Conservation (phyloP, 2,888 invertebrate species). For the Dolichomitus sp. region DNA sequence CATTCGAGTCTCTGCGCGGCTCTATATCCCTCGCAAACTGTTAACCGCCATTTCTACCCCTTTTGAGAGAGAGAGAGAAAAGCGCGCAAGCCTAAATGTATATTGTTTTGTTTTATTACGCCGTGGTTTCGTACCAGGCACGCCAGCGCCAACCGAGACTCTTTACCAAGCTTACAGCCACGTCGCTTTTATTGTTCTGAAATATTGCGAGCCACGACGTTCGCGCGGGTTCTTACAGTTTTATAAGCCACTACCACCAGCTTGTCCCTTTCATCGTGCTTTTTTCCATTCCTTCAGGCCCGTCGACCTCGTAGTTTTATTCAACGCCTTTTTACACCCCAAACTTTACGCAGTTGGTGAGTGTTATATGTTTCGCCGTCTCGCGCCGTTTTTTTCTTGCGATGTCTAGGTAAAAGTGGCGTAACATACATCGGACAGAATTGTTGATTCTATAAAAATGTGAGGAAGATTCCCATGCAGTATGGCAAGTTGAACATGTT, state of each 20-base stretch:
- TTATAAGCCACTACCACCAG: slow-evolving; percentile 32
- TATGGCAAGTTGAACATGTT: no score
- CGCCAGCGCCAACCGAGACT: slow-evolving; percentile 57
- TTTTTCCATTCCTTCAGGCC: neutral
- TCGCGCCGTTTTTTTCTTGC: neutral
- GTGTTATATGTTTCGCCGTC: neutral
- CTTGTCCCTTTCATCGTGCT: neutral
- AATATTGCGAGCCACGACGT: slow-evolving; percentile 71
- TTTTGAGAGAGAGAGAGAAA: slow-evolving; percentile 50
- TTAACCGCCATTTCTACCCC: slow-evolving; percentile 49
- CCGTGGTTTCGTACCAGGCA: slow-evolving; percentile 77
- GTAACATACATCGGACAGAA: neutral
- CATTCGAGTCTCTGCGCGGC: slow-evolving; percentile 37
- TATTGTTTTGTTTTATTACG: slow-evolving; percentile 82
- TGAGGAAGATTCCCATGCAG: no score
- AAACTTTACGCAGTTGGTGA: neutral
- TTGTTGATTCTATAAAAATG: no score
- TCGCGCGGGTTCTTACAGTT: slow-evolving; percentile 34
- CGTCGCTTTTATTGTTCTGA: slow-evolving; percentile 73
- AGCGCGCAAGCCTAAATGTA: slow-evolving; percentile 71
- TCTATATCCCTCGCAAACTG: neutral
- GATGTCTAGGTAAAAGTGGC: neutral
- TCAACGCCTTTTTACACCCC: slow-evolving; percentile 10
- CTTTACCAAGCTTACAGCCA: neutral
- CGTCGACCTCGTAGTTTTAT: slow-evolving; percentile 29